phyloP scores from a whole-genome alignment of 2,113 vertebrate species.

The Eidolon helvum region DNA sequence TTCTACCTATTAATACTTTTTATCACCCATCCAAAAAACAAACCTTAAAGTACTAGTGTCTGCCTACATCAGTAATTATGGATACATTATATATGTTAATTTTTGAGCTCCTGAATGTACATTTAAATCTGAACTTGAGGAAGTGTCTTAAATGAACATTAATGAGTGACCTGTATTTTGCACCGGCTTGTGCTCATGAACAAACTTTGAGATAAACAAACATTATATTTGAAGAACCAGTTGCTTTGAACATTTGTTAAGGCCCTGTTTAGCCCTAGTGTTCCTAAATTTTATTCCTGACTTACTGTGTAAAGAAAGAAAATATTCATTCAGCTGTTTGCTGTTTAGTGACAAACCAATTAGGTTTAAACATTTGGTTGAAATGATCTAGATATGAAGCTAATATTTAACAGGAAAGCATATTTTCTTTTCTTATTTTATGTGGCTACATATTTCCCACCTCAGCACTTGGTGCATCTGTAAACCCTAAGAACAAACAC shows the following conservation, averaged over 20 bases:
- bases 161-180: background rate
- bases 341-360: background rate
- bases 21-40: background rate
- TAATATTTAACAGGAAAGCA: background rate
- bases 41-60: background rate
- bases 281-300: background rate
- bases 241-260: background rate
- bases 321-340: background rate
- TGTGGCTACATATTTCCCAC: background rate
- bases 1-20: background rate
- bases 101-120: background rate
- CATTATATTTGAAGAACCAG: background rate
- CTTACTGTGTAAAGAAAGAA: background rate
- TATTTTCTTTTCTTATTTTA: background rate
- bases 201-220: background rate
- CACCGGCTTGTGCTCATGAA: background rate
- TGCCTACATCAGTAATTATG: background rate
- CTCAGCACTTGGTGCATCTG: background rate
- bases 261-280: background rate
- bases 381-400: background rate
- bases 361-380: background rate
- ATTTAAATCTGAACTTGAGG: background rate
- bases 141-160: background rate
- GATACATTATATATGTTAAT: background rate
- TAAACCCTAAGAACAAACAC: background rate